These are phyloP conservation scores for Crepidodera aurea DNA, from an alignment of 2,888 invertebrate genomes.

Conservation along the genomic window DNA sequence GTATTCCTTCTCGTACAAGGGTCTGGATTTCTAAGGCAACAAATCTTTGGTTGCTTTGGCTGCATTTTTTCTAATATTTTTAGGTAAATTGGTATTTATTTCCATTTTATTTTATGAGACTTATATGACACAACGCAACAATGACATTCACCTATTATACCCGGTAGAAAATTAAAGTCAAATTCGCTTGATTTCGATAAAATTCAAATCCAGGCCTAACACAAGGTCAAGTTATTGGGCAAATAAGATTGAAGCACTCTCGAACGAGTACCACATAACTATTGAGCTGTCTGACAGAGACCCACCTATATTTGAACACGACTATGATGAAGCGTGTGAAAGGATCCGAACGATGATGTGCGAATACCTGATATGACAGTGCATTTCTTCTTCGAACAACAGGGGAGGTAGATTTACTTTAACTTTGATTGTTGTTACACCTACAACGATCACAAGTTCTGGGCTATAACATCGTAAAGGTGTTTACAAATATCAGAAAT, in stretches of 20 bases:
- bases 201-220: not conserved
- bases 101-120: no score
- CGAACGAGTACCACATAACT: constrained; percentile 43
- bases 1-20: no score
- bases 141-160: no score
- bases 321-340: constrained; percentile 53
- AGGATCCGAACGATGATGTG: constrained; percentile 48
- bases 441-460: constrained; percentile 23
- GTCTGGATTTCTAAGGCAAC: no score
- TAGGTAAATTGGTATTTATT: no score
- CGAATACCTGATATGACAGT: constrained; percentile 52
- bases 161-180: no score
- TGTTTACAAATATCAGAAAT: not conserved
- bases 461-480: not conserved
- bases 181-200: no score
- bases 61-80: no score
- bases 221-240: constrained; percentile 43
- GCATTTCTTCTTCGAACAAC: constrained; percentile 40
- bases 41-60: no score
- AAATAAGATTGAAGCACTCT: constrained; percentile 41
- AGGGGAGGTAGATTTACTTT: constrained; percentile 44
- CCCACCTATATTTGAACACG: constrained; percentile 54
- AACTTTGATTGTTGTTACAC: constrained; percentile 29
- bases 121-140: no score
- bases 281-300: constrained; percentile 53